A percentile compares a stretch with the other conserved stretches of the same genome.
These are phyloP conservation scores for Sceloporus tristichus DNA, from an alignment of 2,113 vertebrate species.

Conservation along the genomic window DNA sequence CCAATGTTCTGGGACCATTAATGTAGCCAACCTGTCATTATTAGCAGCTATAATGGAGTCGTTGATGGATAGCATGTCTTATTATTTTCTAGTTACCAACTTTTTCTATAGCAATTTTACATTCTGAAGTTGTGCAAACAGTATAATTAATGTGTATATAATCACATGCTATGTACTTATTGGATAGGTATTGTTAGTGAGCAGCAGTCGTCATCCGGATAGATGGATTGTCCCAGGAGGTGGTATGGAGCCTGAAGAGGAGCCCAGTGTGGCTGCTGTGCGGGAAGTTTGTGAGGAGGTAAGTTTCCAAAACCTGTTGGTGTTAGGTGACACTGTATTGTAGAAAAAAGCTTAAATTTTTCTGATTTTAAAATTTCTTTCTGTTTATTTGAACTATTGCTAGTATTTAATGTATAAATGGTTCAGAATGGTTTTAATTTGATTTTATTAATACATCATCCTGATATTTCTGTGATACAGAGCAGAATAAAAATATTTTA, in stretches of 20 bases:
- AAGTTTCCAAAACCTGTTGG: background rate
- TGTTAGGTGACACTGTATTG: background rate
- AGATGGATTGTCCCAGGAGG: slow-evolving; percentile 99
- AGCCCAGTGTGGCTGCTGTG: slow-evolving; percentile 90
- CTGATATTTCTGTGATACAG: too few relatives aligned
- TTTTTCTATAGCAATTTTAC: too few relatives aligned
- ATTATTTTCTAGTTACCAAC: too few relatives aligned
- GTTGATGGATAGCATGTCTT: background rate
- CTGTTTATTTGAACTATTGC: too few relatives aligned
- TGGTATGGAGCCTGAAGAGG: slow-evolving; percentile 98
- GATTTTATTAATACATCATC: too few relatives aligned
- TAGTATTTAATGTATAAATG: too few relatives aligned
- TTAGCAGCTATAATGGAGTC: background rate
- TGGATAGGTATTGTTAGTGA: slow-evolving; percentile 93
- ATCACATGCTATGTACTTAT: background rate
- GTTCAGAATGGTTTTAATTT: too few relatives aligned
- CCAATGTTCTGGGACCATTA: background rate
- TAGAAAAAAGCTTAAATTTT: background rate
- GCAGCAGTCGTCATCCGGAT: slow-evolving; percentile 96
- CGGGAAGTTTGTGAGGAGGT: slow-evolving; percentile 99
- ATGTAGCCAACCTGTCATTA: background rate
- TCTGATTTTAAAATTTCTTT: background rate
- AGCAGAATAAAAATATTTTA: too few relatives aligned
- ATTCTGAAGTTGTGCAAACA: background rate
- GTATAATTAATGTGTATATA: background rate